phyloP scores from a whole-genome alignment of 2,113 vertebrate species.

The Nothocercus julius region DNA sequence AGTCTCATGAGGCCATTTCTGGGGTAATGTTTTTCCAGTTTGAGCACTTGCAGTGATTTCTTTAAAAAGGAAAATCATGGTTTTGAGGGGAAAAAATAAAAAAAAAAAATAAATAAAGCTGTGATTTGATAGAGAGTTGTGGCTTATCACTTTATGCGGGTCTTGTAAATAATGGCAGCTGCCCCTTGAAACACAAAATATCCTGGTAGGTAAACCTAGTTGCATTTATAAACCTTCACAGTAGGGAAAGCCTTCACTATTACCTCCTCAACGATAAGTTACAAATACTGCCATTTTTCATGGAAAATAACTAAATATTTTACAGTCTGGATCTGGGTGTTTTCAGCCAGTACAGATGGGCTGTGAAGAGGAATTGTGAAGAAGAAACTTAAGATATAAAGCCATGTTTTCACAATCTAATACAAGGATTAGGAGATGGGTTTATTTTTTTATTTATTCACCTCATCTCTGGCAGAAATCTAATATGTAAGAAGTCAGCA shows the following conservation, averaged over 20 bases:
- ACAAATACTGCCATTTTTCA: background rate
- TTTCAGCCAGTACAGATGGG: background rate
- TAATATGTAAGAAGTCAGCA: background rate
- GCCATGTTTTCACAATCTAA: background rate
- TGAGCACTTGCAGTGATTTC: background rate
- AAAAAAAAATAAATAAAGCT: background rate
- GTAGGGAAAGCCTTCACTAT: background rate
- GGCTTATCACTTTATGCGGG: background rate
- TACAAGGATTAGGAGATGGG: background rate
- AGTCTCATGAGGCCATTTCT: background rate
- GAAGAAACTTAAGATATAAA: background rate
- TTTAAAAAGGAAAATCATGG: background rate
- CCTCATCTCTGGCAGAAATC: background rate
- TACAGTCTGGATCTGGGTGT: background rate
- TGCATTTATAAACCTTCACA: background rate
- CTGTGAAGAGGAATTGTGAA: background rate
- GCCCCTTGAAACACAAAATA: background rate
- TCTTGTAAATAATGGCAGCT: background rate
- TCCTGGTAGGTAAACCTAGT: background rate
- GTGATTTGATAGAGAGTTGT: background rate
- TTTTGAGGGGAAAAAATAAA: background rate
- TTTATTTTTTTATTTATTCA: background rate
- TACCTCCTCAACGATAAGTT: background rate
- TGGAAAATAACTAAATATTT: background rate
- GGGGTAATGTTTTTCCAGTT: background rate